Evolutionary conservation across 2,888 invertebrate genomes (phyloP), one percentile per base, ranked within the genome.

Genomic region (Junonia oenone): DNA sequence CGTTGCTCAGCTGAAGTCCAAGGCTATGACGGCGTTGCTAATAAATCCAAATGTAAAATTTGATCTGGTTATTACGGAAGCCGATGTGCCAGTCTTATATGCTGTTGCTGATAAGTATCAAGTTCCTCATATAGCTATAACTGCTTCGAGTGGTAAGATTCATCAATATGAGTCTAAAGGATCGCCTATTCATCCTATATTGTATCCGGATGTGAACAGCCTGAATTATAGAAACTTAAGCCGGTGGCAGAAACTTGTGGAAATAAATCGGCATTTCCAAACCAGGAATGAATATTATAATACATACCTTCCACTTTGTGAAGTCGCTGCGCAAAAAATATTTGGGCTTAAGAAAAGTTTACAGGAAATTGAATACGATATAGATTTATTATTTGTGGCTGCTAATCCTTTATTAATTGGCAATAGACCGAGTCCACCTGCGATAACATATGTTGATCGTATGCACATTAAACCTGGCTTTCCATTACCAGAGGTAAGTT

Each of bases 41-140:
- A 71, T 82, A 2, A 89, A 86, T 55, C 82, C 81, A 0, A 83
- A 83, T 27, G 73, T 89, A 22, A 79, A 81, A 53, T 93, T 92
- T 62, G 93, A 93, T 69, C 67, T 92, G 29, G 85, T 92, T 0
- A 74, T 93, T 35, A 82, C 90, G 2, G 93, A 93, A 71, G 83
- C 88, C n/a, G 79, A 92, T 6, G 76, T 87, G 3, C 91, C 92
- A 0, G 51, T 90, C 0, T 67, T 91, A 35, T 91, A 89, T 54
- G 91, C 86, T 0, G 83, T 91, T 15, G 91, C 91, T 15, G 84
- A 92, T 38, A 90, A 90, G 63, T 92, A 92, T 66, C 72, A 88
- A 29, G 85, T 79, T 22, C 91, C 92, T 2, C 83, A 91, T 38
- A 91, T 93, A 54, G 82, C 90, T 3, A 83, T 92, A 4, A 84